Evolutionary conservation across 2,888 invertebrate genomes (phyloP).

Genomic region (Pollenia labialis): DNA sequence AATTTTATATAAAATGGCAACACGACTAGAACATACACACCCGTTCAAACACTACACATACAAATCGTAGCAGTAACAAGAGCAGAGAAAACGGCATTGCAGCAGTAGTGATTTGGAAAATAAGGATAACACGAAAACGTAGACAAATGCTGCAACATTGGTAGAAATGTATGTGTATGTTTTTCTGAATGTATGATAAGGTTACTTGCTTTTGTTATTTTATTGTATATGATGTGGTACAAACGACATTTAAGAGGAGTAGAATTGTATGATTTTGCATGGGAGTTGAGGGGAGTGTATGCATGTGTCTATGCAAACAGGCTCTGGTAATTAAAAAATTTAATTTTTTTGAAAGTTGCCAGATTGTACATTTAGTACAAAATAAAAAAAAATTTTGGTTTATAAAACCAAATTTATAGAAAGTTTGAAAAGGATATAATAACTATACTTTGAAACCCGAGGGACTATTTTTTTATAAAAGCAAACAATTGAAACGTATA

Average conservation of each 20-base stretch:
- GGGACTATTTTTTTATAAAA: too few species aligned
- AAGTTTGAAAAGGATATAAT: too few species aligned
- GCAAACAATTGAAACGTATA: too few species aligned
- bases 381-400: neutral
- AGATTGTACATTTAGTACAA: neutral
- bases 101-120: conserved; percentile 13
- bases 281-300: neutral
- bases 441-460: too few species aligned
- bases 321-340: conserved; percentile 48
- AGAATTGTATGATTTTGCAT: conserved; percentile 1
- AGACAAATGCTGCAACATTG: conserved; percentile 22
- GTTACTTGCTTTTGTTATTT: conserved; percentile 14
- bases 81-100: conserved; percentile 21
- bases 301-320: conserved; percentile 17
- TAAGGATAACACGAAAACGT: conserved; percentile 25
- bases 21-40: neutral
- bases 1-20: conserved; percentile 59
- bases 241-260: conserved; percentile 49
- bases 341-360: conserved; percentile 33
- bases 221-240: neutral
- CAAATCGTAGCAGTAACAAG: neutral
- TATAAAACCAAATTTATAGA: too few species aligned
- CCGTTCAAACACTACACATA: neutral
- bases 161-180: neutral
- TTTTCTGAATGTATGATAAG: conserved; percentile 19